A percentile compares a stretch with the other conserved stretches of the same genome.
Evolutionary conservation across 2,797 vertebrate species (phyloP).

Genomic region (Lutjanus argentimaculatus): DNA sequence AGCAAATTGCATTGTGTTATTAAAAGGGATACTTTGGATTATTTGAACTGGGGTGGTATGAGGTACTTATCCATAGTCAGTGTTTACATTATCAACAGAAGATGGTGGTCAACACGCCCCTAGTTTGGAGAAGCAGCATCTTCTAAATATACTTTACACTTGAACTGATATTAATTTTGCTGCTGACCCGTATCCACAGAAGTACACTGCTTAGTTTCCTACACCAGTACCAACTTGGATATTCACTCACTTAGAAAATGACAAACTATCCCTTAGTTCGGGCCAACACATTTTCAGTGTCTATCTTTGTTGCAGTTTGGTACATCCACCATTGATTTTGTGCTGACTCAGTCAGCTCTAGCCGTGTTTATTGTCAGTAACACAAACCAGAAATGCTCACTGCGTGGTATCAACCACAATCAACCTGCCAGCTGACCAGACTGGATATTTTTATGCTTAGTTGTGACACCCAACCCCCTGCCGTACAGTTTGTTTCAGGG

Average conservation of each 20-base stretch:
- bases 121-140: no score
- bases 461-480: constrained; percentile 31
- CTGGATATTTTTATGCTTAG: constrained; percentile 34
- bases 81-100: no score
- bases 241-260: no score
- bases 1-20: constrained; percentile 5
- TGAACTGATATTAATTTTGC: no score
- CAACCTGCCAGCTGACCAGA: constrained; percentile 27
- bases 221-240: no score
- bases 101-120: no score
- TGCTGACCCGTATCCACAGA: no score
- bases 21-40: no score
- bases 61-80: no score
- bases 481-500: constrained; percentile 23
- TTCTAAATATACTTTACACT: no score
- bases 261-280: not conserved
- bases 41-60: no score
- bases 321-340: not conserved
- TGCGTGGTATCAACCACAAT: constrained; percentile 21
- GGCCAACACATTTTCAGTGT: not conserved
- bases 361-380: constrained; percentile 30
- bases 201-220: no score
- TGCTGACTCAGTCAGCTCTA: not conserved
- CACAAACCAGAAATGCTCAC: constrained; percentile 30
- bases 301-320: not conserved